These are phyloP conservation scores for Zosterops hypoxanthus DNA, from an alignment of 2,113 vertebrate genomes.

Conservation along the genomic window DNA sequence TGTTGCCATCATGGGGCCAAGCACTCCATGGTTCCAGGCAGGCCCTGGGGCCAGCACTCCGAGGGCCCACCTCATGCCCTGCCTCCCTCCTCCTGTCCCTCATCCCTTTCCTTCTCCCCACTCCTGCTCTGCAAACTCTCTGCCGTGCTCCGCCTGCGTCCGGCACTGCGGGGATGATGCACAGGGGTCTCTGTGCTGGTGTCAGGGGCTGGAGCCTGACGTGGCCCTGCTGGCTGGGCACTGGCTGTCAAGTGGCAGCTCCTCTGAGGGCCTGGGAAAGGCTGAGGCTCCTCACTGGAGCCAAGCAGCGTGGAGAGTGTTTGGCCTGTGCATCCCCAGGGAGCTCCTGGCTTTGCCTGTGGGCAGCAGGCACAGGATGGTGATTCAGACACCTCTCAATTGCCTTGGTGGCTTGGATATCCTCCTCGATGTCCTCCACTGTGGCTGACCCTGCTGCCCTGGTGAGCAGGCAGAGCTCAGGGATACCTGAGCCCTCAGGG, in stretches of 20 bases:
- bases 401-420: background rate
- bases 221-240: background rate
- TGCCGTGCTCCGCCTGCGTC: background rate
- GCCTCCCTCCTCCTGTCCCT: background rate
- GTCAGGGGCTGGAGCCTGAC: background rate
- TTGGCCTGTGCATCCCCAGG: background rate
- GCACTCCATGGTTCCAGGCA: background rate
- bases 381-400: background rate
- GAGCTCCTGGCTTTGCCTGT: background rate
- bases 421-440: background rate
- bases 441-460: background rate
- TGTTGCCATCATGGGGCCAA: rapidly evolving
- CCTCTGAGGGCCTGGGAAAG: background rate
- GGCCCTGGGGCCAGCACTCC: background rate
- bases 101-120: background rate
- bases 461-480: background rate
- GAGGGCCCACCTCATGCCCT: background rate
- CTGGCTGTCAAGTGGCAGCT: background rate
- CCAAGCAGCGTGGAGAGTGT: background rate
- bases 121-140: background rate
- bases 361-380: background rate
- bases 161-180: rapidly evolving
- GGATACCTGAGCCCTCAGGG: rapidly evolving
- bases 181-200: background rate
- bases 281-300: rapidly evolving